A percentile compares a stretch with the other conserved stretches of the same genome.
These are phyloP conservation scores for Epinotia nisella DNA, from an alignment of 2,888 invertebrate species.

Conservation along the genomic window DNA sequence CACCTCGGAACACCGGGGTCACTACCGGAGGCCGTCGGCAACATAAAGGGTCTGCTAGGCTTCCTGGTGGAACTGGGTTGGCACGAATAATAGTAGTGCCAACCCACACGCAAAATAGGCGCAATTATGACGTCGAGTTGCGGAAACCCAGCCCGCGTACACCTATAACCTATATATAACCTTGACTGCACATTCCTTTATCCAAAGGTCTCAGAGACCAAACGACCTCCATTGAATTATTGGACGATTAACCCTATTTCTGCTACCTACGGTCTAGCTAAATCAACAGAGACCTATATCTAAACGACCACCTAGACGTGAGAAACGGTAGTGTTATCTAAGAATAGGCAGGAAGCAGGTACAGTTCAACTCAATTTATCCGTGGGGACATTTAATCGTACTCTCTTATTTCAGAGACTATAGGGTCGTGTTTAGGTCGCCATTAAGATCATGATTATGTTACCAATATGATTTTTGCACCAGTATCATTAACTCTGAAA, in stretches of 20 bases:
- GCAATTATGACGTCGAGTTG: no score
- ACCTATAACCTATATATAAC: no score
- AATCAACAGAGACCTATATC: slow-evolving; percentile 31
- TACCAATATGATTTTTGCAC: neutral
- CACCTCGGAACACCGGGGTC: no score
- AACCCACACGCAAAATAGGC: no score
- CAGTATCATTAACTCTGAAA: slow-evolving; percentile 7
- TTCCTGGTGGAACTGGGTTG: no score
- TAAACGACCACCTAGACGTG: slow-evolving; percentile 32
- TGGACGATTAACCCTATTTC: slow-evolving; percentile 13
- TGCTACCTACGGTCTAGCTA: slow-evolving; percentile 21
- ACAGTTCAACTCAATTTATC: slow-evolving; percentile 9
- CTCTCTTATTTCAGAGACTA: neutral
- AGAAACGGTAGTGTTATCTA: slow-evolving; percentile 29
- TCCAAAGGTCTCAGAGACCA: neutral
- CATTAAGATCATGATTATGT: neutral
- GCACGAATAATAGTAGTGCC: no score
- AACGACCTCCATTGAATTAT: slow-evolving; percentile 18
- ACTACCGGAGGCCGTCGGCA: no score
- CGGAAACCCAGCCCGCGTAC: no score
- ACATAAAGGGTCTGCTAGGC: no score
- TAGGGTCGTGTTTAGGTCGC: slow-evolving; percentile 1
- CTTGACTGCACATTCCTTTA: neutral
- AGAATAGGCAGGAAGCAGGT: slow-evolving; percentile 20
- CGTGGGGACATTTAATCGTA: neutral